Base-by-base conservation (phyloP, 2,113 vertebrate species). In the Zootoca vivipara region DNA sequence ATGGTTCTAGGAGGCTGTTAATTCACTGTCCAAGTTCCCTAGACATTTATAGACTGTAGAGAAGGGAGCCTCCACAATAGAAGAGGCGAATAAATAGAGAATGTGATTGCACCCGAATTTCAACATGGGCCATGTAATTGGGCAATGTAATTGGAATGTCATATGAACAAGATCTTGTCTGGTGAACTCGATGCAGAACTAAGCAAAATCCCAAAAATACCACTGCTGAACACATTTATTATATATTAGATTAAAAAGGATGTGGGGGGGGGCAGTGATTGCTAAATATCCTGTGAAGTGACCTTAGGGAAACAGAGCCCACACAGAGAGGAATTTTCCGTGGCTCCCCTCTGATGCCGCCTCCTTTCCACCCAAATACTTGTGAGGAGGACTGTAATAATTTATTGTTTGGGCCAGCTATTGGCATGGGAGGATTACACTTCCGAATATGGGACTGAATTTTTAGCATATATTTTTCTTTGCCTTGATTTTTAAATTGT, bases 21-120 rank as follows among this genome's bases (percentile, higher is more conserved):
- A 65, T 15, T 72, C n/a, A 33, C n/a, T n/a, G n/a, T 72, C n/a
- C 12, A 72, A 5, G n/a, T 33, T 72, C 18, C n/a, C 7, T 40
- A 40, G 4, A 13, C 30, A n/a, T 33, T 72, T 33, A 52, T 52
- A 72, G 69, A 72, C 28, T 16, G 35, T 22, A 3, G 18, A 58
- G 7, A n/a, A 0, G 65, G 69, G 9, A 18, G 20, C 28, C 15
- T 67, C 0, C 0, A 12, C 4, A 30, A 72, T 0, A 0, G 67
- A 52, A 78, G 56, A 33, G 67, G 22, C 26, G 82, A 70, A 42
- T 73, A 65, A 46, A 0, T 0, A 0, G 0, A 20, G 18, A 0
- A 0, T 15, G 82, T 9, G 81, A 33, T 73, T 62, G 46, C 8
- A 38, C 9, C 30, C 35, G 18, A 7, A n/a, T 83, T 69, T 83